phyloP scores from a whole-genome alignment of 2,888 invertebrate genomes.

The Hydrotaea diabolus region DNA sequence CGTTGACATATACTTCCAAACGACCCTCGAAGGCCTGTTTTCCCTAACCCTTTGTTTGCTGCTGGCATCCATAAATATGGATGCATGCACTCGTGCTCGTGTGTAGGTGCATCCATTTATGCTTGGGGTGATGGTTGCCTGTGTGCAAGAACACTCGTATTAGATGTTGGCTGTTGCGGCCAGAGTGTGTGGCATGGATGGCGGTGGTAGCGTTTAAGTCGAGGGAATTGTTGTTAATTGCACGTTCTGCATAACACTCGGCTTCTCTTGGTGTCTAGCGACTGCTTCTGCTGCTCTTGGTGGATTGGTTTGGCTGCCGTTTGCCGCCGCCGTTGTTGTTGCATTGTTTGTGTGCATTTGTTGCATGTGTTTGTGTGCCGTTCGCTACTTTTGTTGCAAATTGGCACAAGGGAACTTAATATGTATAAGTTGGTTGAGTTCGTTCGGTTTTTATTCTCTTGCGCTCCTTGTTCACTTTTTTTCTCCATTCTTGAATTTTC shows the following conservation, averaged over 20 bases:
- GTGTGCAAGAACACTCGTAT: neutral
- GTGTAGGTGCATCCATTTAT: neutral
- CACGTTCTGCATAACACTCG: slow-evolving; percentile 77
- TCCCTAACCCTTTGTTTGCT: too few relatives aligned
- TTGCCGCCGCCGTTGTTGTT: too few relatives aligned
- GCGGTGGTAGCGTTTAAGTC: slow-evolving; percentile 70
- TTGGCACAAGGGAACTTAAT: slow-evolving; percentile 65
- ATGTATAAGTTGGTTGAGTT: slow-evolving; percentile 43
- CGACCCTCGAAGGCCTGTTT: too few relatives aligned
- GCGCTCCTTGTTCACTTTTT: slow-evolving; percentile 3
- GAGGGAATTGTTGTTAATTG: slow-evolving; percentile 75
- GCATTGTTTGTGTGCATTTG: slow-evolving; percentile 13
- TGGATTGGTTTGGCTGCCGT: slow-evolving; percentile 42
- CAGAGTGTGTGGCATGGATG: neutral
- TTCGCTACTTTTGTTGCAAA: slow-evolving; percentile 51
- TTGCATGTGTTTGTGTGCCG: slow-evolving; percentile 28
- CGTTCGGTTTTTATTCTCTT: neutral
- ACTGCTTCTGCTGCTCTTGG: slow-evolving; percentile 63
- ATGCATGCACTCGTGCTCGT: too few relatives aligned
- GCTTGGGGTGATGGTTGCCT: neutral
- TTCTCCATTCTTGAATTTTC: slow-evolving; percentile 66
- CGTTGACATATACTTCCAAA: too few relatives aligned
- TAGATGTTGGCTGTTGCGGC: neutral
- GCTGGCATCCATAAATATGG: neutral
- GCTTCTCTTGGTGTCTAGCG: slow-evolving; percentile 33